phyloP scores from a whole-genome alignment of 2,113 vertebrate genomes.

The Centropus bengalensis region DNA sequence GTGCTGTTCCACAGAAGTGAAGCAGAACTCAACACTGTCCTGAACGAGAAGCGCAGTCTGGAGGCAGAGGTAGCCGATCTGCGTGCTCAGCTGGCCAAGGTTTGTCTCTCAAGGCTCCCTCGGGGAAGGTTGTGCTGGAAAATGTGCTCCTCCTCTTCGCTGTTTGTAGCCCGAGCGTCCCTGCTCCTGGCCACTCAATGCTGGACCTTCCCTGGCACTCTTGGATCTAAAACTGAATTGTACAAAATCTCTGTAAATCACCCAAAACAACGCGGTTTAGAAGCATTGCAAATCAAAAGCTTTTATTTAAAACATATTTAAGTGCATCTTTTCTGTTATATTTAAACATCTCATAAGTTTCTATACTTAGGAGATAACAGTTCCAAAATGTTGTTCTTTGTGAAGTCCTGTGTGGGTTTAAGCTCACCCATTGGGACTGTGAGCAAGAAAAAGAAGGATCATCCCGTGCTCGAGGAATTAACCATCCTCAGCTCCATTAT shows the following conservation, averaged over 20 bases:
- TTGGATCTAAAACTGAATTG: neutral
- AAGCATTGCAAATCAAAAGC: neutral
- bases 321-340: too few species aligned
- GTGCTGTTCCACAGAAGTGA: slow-evolving; percentile 88
- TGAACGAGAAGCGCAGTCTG: slow-evolving; percentile 84
- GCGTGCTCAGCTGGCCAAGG: slow-evolving; percentile 89
- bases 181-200: accelerated
- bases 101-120: neutral
- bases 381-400: neutral
- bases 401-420: neutral
- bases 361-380: neutral
- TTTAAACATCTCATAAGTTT: neutral
- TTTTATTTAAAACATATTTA: neutral
- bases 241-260: neutral
- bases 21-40: slow-evolving; percentile 84
- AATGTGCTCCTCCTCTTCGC: neutral
- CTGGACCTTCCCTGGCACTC: neutral
- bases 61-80: slow-evolving; percentile 85
- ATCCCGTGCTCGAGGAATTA: neutral
- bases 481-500: neutral
- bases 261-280: neutral
- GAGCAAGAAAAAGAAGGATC: neutral
- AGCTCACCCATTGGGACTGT: neutral
- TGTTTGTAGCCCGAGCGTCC: neutral
- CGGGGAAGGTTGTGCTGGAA: neutral